Base-by-base conservation (phyloP, 2,888 invertebrate genomes). In the Callyntrura guangdongensis region DNA sequence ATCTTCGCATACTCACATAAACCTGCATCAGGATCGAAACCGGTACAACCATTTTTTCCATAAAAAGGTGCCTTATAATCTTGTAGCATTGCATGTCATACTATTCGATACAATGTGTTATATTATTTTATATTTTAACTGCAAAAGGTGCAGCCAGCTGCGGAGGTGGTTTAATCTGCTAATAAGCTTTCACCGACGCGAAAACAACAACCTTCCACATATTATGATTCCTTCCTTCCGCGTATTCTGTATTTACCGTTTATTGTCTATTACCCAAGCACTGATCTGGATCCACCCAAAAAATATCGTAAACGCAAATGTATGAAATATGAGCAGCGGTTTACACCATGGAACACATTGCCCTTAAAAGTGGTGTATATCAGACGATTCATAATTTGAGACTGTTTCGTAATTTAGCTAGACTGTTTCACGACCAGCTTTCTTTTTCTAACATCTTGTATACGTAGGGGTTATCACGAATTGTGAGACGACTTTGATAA, bases 231-330 rank as follows among this genome's bases (percentile, higher is more conserved):
- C 56, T 56, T 56, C 56, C 3, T 56, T 56, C 9, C 14, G n/a
- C n/a, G 20, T 17, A 2, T 27, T 27, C 67, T 22, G 25, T 22
- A 64, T 64, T 64, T 6, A 64, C 25, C 4, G 64, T 17, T 69
- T 45, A 45, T 69, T 36, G 45, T 36, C 64, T 14, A 17, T 45
- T 45, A 8, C 17, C 53, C 53, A 11, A 20, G 22, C 47, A 45
- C 12, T 22, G 74, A 74, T 74, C 47, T 45, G 77, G 77, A 77
- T 77, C 77, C 77, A 77, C 77, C 77, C 77, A 77, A 69, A 5
- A 69, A 36, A 45, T 67, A 36, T 67, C n/a, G n/a, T n/a, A 36
- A 6, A 36, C 3, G 6, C 3, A 36, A 6, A 6, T 36, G 11
- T 36, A 69, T 45, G 69, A 69, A 69, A 45, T 69, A 69, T 45